These are phyloP conservation scores for Ceyx erithaca DNA, from an alignment of 2,797 vertebrate genomes.

Conservation along the genomic window DNA sequence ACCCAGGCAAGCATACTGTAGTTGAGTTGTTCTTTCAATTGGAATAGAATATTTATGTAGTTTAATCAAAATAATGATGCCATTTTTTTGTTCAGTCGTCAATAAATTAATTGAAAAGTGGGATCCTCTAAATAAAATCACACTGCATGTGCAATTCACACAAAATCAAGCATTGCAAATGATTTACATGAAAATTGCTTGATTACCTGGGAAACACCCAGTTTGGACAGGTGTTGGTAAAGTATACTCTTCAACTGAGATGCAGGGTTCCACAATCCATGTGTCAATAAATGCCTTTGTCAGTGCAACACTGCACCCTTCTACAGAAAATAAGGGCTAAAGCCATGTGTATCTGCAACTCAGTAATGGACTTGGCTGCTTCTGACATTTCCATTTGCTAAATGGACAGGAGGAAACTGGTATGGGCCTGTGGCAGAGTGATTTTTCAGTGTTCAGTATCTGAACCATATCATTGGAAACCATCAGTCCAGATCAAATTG, in stretches of 20 bases:
- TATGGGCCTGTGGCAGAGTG: background rate
- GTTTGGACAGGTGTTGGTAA: background rate
- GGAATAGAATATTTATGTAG: constrained; percentile 2
- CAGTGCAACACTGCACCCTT: background rate
- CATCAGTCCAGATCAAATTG: background rate
- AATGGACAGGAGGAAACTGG: background rate
- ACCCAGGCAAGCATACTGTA: background rate
- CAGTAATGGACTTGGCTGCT: background rate
- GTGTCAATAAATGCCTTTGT: background rate
- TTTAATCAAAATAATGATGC: background rate
- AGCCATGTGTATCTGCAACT: background rate
- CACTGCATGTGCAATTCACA: background rate
- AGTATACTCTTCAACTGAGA: background rate
- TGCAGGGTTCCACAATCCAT: background rate
- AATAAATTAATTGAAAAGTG: background rate
- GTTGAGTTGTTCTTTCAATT: background rate
- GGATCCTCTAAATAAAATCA: background rate
- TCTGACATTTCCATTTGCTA: background rate
- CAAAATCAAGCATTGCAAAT: background rate
- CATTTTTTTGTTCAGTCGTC: background rate
- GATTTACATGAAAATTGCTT: background rate
- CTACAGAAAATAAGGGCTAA: background rate
- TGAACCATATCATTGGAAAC: background rate
- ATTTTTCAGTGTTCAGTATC: background rate
- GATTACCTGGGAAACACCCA: background rate